These are phyloP conservation scores for Conus canariensis DNA, from an alignment of 2,888 invertebrate genomes.

Conservation along the genomic window DNA sequence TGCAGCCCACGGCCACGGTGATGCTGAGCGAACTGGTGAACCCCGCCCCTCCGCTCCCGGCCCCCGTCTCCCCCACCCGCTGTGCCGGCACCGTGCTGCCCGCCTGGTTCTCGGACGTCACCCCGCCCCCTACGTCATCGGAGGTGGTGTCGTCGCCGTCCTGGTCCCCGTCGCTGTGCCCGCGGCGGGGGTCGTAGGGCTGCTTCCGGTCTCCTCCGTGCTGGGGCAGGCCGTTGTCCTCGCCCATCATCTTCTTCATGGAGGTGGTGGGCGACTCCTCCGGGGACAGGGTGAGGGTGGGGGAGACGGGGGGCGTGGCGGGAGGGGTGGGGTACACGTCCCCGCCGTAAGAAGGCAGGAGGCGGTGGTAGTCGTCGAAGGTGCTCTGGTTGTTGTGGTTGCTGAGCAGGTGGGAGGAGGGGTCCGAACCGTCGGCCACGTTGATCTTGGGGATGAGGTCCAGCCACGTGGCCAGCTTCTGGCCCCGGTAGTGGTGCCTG, in stretches of 20 bases:
- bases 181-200: constrained; percentile 3
- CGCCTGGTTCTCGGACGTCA: constrained; percentile 20
- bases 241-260: background rate
- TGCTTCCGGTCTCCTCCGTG: background rate
- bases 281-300: constrained; percentile 44
- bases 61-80: constrained; percentile 15
- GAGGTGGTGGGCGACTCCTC: constrained; percentile 39
- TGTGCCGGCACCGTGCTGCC: constrained; percentile 43
- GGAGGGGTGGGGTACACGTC: constrained; percentile 70
- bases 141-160: constrained; percentile 32
- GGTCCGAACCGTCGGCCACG: constrained; percentile 90
- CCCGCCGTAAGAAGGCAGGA: constrained; percentile 77
- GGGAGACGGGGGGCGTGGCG: constrained; percentile 63
- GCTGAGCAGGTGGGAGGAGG: constrained; percentile 91
- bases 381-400: constrained; percentile 91
- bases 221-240: constrained; percentile 7
- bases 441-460: constrained; percentile 94
- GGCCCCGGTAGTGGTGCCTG: constrained; percentile 95
- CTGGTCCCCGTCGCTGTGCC: constrained; percentile 11
- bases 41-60: constrained; percentile 9
- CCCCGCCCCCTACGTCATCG: constrained; percentile 1
- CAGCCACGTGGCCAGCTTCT: constrained; percentile 96
- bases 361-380: constrained; percentile 90
- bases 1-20: constrained; percentile 93
- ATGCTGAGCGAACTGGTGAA: constrained; percentile 67